Evolutionary conservation across 2,113 vertebrate genomes (phyloP), one percentile per base, ranked within the genome.

Genomic region (Elgaria multicarinata): DNA sequence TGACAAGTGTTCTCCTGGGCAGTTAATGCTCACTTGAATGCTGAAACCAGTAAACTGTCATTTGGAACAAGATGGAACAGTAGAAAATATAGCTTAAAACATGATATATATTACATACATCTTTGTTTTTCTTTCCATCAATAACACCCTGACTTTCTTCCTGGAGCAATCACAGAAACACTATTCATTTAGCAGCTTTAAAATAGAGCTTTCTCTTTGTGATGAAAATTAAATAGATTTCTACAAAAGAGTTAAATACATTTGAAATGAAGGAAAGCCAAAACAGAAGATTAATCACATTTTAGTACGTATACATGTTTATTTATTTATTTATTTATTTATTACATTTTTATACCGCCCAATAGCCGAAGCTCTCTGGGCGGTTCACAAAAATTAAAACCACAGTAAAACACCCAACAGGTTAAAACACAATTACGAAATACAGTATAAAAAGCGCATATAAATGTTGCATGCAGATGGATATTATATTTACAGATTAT

Each of bases 61-160:
- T 26, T n/a, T 72, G 24, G 55, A 86, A 87, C 0, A 42, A 50
- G 50, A 86, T 44, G 2, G 6, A 91, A 33, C 3, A 6, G 33
- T 36, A 71, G 67, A 92, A 92, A 92, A 83, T 0, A 9, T 6
- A 75, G 81, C 83, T 83, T 58, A 94, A 81, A 1, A 79, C 20
- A 22, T 13, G 33, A 36, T 92, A 89, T 66, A 36, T 92, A 89
- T 66, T 90, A 6, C 64, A 80, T 90, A 6, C 58, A 80, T 4
- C 2, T 91, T 94, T 88, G 31, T 16, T 12, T 92, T 79, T 87
- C 66, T 91, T 76, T 75, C 72, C 53, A 92, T 94, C 89, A 20
- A 9, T 39, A 85, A 87, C 83, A 80, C 1, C 0, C 3, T 0
- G 0, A 22, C 33, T 6, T 93, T 75, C 71, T 86, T 16, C 86